A percentile compares a stretch with the other conserved stretches of the same genome.
These are phyloP conservation scores for Ashinkailepas kermadecensis DNA, from an alignment of 2,888 invertebrate genomes.

Conservation along the genomic window DNA sequence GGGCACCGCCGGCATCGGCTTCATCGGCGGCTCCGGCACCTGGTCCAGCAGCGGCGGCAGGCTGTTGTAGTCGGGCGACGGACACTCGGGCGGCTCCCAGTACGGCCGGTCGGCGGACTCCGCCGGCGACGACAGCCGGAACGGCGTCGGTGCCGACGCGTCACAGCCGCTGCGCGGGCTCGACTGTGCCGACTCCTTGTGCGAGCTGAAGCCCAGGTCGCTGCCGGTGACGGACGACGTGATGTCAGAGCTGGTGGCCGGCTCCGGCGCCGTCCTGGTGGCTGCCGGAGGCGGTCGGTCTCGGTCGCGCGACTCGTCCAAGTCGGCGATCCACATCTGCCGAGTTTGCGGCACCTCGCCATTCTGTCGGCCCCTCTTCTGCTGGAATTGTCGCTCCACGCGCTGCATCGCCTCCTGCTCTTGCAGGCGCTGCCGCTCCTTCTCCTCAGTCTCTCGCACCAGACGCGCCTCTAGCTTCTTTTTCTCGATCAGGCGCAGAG, in stretches of 20 bases:
- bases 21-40: not conserved
- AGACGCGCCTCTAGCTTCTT: conserved; percentile 33
- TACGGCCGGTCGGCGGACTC: not conserved
- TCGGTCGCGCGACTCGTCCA: not conserved
- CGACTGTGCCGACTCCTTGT: not conserved
- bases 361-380: conserved; percentile 59
- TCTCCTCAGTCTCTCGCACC: conserved; percentile 31
- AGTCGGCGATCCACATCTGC: not conserved
- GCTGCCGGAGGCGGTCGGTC: not conserved
- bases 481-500: conserved; percentile 33
- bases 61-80: conserved; percentile 19
- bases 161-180: not conserved
- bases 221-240: not conserved
- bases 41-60: conserved; percentile 15
- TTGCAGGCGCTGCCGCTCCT: conserved; percentile 29
- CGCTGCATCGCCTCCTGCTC: conserved; percentile 29
- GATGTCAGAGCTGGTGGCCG: not conserved
- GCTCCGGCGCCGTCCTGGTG: not conserved
- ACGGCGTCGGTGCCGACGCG: not conserved
- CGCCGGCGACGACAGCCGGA: not conserved
- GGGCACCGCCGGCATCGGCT: no score
- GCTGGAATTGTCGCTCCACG: conserved; percentile 65
- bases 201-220: conserved; percentile 9
- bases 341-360: conserved; percentile 30
- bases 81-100: conserved; percentile 3